phyloP scores from a whole-genome alignment of 2,888 invertebrate species.

The Euspilapteryx auroguttella region DNA sequence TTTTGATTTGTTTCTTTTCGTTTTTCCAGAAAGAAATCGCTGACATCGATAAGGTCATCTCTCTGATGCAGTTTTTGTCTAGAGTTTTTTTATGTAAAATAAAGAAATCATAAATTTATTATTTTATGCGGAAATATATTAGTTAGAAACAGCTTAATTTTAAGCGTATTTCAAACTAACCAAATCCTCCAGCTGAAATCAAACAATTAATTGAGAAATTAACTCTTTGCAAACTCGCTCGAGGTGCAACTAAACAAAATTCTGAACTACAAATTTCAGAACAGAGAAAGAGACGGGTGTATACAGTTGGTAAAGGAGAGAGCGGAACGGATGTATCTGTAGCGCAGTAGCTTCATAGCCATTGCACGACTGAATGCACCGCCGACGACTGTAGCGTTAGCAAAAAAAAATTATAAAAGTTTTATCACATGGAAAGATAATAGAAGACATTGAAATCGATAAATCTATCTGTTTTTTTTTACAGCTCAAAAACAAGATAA shows the following conservation, averaged over 20 bases:
- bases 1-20: too few species aligned
- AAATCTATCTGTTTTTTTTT: background rate
- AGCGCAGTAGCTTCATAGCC: slow-evolving; percentile 20
- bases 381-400: slow-evolving; percentile 23
- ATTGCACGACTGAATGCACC: slow-evolving; percentile 40
- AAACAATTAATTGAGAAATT: background rate
- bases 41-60: too few species aligned
- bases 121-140: too few species aligned
- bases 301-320: slow-evolving; percentile 8
- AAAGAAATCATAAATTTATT: too few species aligned
- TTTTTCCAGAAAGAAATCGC: too few species aligned
- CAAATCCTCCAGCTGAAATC: too few species aligned
- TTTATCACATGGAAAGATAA: background rate
- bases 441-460: background rate
- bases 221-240: slow-evolving; percentile 41
- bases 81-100: too few species aligned
- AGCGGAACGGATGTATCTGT: slow-evolving; percentile 16
- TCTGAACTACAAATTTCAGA: slow-evolving; percentile 1
- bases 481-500: too few species aligned
- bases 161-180: too few species aligned
- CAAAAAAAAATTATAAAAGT: slow-evolving; percentile 11
- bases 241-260: slow-evolving; percentile 16
- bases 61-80: too few species aligned
- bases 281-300: slow-evolving; percentile 2
- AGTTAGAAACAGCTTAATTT: too few species aligned